phyloP scores from a whole-genome alignment of 2,888 invertebrate species.

The Tiliacea aurago region DNA sequence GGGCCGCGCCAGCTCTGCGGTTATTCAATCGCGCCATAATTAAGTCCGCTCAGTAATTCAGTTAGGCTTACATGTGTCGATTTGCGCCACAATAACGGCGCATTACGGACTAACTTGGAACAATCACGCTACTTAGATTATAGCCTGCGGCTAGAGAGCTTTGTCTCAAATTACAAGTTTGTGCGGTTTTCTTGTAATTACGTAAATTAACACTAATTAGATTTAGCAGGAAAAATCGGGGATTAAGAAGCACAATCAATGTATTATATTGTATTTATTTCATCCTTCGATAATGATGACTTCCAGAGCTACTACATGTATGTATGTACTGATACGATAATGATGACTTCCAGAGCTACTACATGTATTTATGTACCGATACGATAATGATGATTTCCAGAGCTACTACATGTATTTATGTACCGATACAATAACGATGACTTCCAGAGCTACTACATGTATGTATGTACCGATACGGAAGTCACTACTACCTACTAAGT shows the following conservation, averaged over 20 bases:
- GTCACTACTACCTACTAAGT: too few species aligned
- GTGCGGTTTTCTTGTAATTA: conserved; percentile 27
- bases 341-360: too few species aligned
- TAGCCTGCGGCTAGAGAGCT: conserved; percentile 28
- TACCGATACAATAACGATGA: too few species aligned
- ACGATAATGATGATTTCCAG: too few species aligned
- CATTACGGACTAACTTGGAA: conserved; percentile 53
- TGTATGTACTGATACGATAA: too few species aligned
- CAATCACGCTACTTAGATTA: conserved; percentile 62
- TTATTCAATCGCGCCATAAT: conserved; percentile 56
- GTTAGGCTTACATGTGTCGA: conserved; percentile 63
- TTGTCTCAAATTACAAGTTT: conserved; percentile 44
- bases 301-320: too few species aligned
- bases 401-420: too few species aligned
- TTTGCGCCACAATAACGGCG: conserved; percentile 53
- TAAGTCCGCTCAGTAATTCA: conserved; percentile 60
- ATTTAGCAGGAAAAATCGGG: conserved; percentile 9
- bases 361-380: too few species aligned
- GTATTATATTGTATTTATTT: neutral
- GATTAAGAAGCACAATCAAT: neutral
- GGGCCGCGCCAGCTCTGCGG: conserved; percentile 22
- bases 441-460: too few species aligned
- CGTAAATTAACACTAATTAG: conserved; percentile 25
- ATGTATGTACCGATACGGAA: neutral
- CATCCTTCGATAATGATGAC: too few species aligned